phyloP scores from a whole-genome alignment of 2,113 vertebrate species.

The Neoarius graeffei region DNA sequence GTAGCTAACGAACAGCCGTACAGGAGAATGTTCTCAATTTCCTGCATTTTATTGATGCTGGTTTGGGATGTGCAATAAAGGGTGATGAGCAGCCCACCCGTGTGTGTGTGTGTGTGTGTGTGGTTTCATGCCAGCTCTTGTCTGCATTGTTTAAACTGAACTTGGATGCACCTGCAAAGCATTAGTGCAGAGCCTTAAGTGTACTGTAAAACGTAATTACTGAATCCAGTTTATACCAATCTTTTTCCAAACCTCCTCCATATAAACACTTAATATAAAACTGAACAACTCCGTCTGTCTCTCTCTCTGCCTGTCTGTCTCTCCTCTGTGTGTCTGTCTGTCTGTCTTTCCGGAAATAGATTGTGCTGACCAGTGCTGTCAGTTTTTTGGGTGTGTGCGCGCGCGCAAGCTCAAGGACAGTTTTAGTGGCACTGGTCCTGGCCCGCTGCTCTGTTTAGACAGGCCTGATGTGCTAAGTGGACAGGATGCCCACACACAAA shows the following conservation, averaged over 20 bases:
- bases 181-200: constrained; percentile 58
- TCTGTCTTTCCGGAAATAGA: constrained; percentile 12
- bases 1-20: constrained; percentile 8
- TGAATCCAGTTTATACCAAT: constrained; percentile 46
- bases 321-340: background rate
- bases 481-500: constrained; percentile 15
- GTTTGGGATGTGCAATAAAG: constrained; percentile 37
- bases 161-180: constrained; percentile 62
- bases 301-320: background rate
- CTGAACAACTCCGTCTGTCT: background rate
- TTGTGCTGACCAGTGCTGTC: constrained; percentile 39
- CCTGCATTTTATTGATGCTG: constrained; percentile 31
- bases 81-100: constrained; percentile 36
- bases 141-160: constrained; percentile 62
- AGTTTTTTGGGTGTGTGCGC: background rate
- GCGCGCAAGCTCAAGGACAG: constrained; percentile 34
- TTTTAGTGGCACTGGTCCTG: constrained; percentile 34
- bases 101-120: background rate
- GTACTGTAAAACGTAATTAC: constrained; percentile 51
- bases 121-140: constrained; percentile 59
- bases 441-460: constrained; percentile 39
- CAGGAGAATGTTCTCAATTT: constrained; percentile 36
- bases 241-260: constrained; percentile 50
- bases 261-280: constrained; percentile 52
- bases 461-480: constrained; percentile 32